Evolutionary conservation across 2,888 invertebrate genomes (phyloP), one percentile per base, ranked within the genome.

Genomic region (Trachelus tabidus): DNA sequence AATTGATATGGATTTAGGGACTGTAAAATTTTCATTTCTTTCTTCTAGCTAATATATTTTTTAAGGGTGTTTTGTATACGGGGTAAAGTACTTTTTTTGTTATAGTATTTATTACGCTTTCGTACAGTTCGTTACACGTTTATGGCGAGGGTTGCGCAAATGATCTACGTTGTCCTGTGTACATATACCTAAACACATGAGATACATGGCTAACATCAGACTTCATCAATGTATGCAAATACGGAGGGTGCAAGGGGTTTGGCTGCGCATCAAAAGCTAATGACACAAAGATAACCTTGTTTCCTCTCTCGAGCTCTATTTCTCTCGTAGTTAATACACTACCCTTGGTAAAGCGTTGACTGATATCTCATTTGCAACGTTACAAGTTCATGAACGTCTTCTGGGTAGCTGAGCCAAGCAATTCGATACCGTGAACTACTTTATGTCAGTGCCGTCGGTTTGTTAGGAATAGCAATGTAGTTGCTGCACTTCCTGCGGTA

Each of bases 201-300:
- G 56, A 23, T 56, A 71, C 31, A 71, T 23, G 34, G 6, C 40
- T 23, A 33, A 35, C 33, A 69, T 9, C 56, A 68, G 81, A 79
- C 81, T 85, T 81, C 80, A 84, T 86, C 87, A 85, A 87, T 84
- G 83, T 82, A 87, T 86, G 87, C 84, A 87, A 88, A 89, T 88
- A 84, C 80, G 79, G 77, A 77, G 76, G 77, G 68, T 77, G 68
- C 78, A 77, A 73, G 74, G 79, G 81, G 79, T 82, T 83, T 82
- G 83, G 82, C 81, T 81, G 79, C 79, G 82, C 86, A 86, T 89
- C 90, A 88, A 90, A 89, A 89, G 88, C 88, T 90, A 90, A 90
- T 90, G 90, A 87, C 83, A 90, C 90, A 89, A 89, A 90, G 90
- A 89, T 88, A 89, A 87, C 86, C 82, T 79, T 80, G 81, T 81